Base-by-base conservation (phyloP, 2,113 vertebrate species). In the Porphyrio hochstetteri region DNA sequence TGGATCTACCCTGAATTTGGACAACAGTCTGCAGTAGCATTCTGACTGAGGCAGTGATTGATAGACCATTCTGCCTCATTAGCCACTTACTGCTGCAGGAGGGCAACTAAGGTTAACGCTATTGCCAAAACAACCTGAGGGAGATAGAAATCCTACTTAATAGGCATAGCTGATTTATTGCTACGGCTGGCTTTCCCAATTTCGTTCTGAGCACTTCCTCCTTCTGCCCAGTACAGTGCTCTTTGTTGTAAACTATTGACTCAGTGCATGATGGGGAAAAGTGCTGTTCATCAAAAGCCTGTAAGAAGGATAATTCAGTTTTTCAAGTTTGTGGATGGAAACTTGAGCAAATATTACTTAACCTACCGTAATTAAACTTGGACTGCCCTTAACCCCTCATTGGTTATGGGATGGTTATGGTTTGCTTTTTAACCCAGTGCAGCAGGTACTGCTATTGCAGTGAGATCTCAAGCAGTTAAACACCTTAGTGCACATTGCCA, bases 91-190 rank as follows among this genome's bases (percentile, higher is more conserved):
- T 95, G 83, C 77, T 91, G 89, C 81, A 95, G 93, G 89, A 95
- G 93, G 74, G 89, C 86, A 95, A 86, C 86, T 82, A 65, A 97
- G 95, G 95, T 95, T 91, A 93, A 65, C 1, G 3, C 53, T 79
- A 53, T 60, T 96, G 96, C 96, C 95, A 96, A 95, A 97, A 97
- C 89, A 95, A 96, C 94, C 94, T n/a, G 93, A 53, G 91, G 95
- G 94, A 95, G 93, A 88, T 9, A 95, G 83, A 91, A 95, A 96
- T 84, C 86, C 95, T 93, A 82, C 74, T 93, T 95, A 97, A 95
- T 75, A 96, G 86, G 83, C 91, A 92, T 31, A 69, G 74, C 35
- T 92, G 95, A 97, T 91, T 95, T 95, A 95, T 91, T 95, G 52
- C 86, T 71, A 11, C 61, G 68, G 86, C 63, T 89, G 89, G 56